Conservation (phyloP, 2,113 vertebrate genomes). For the Todiramphus saurophagus region DNA sequence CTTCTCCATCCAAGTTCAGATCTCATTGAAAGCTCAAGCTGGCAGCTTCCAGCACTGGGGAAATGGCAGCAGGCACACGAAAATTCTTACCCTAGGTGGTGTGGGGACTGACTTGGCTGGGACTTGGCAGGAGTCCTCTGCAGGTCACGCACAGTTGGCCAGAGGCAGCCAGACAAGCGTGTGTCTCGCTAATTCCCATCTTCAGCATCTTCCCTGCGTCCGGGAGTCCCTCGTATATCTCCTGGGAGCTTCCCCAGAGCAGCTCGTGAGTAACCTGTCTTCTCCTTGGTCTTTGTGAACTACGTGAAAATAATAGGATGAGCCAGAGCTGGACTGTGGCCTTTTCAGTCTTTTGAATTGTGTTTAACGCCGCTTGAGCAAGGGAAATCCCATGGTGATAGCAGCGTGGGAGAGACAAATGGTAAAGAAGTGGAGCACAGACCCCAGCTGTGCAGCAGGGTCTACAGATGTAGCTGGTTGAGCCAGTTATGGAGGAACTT, state of each 20-base stretch:
- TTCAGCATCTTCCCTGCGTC: accelerated
- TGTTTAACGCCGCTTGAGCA: accelerated
- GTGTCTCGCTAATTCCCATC: not conserved
- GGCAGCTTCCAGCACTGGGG: not conserved
- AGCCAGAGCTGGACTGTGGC: not conserved
- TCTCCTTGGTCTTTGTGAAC: not conserved
- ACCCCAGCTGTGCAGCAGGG: not conserved
- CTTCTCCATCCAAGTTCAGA: not conserved
- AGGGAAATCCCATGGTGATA: accelerated
- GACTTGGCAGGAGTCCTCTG: not conserved
- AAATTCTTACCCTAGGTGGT: not conserved
- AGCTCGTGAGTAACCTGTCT: not conserved
- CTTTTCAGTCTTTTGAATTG: not conserved
- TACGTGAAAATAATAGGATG: accelerated
- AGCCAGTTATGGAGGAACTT: not conserved
- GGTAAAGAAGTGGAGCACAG: not conserved
- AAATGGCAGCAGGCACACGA: not conserved
- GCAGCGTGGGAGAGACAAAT: accelerated
- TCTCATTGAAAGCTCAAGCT: not conserved
- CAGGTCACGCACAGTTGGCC: not conserved
- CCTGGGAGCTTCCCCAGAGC: not conserved
- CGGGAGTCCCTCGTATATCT: accelerated
- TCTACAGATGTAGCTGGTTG: not conserved
- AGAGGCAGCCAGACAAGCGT: not conserved
- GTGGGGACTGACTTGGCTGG: not conserved